These are phyloP conservation scores for Tadarida brasiliensis DNA, from an alignment of 2,797 vertebrate genomes.

Conservation along the genomic window DNA sequence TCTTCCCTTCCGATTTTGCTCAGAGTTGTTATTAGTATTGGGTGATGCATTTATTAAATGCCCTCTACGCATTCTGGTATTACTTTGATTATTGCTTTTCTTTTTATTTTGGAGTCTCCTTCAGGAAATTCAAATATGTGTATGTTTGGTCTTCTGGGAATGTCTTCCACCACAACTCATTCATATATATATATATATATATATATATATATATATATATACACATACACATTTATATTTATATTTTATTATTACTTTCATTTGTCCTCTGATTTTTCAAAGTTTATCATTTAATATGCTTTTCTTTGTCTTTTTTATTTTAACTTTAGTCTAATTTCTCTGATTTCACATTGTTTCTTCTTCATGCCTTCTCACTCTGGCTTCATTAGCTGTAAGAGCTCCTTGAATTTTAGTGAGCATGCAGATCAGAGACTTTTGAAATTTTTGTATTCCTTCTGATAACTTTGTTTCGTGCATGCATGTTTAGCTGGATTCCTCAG, in stretches of 20 bases:
- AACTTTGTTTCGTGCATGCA: not conserved
- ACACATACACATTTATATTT: too few species aligned
- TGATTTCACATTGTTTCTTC: slow-evolving; percentile 26
- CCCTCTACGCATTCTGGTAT: not conserved
- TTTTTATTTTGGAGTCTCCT: not conserved
- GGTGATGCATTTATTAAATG: not conserved
- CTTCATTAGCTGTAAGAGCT: not conserved
- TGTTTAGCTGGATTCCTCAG: not conserved
- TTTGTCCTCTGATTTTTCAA: not conserved
- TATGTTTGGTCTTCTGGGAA: not conserved
- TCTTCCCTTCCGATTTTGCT: not conserved
- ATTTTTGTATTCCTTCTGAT: not conserved
- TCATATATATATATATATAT: too few species aligned
- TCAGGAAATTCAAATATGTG: slow-evolving; percentile 37
- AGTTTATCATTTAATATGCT: not conserved
- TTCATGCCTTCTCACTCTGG: not conserved
- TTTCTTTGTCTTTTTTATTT: slow-evolving; percentile 42
- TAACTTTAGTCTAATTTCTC: not conserved
- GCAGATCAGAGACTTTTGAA: not conserved
- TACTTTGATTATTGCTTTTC: slow-evolving; percentile 29
- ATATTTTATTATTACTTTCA: slow-evolving; percentile 2
- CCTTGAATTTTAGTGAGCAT: not conserved
- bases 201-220: too few species aligned
- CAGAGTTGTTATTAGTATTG: not conserved
- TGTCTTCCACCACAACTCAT: not conserved